Evolutionary conservation across 2,113 vertebrate genomes (phyloP).

Genomic region (Phainopepla nitens): DNA sequence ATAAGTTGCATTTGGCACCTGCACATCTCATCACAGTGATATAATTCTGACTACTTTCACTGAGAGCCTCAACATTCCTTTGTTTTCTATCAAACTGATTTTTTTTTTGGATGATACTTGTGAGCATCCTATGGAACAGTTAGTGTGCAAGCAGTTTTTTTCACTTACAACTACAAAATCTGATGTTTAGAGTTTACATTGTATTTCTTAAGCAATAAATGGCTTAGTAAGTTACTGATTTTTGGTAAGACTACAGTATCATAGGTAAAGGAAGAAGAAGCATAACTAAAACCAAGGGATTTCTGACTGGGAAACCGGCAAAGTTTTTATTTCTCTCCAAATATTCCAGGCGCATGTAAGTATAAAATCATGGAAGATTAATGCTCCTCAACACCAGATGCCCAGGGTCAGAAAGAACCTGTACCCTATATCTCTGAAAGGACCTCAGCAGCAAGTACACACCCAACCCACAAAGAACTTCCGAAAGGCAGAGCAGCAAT

Average conservation of each 20-base stretch:
- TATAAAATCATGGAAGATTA: not conserved
- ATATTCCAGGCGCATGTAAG: accelerated
- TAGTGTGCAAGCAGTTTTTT: not conserved
- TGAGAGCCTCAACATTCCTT: not conserved
- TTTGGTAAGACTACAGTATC: not conserved
- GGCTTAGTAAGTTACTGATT: not conserved
- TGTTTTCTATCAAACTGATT: not conserved
- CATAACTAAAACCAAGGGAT: not conserved
- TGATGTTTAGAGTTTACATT: not conserved
- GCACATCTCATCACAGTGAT: not conserved
- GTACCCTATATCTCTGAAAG: not conserved
- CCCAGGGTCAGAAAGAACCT: accelerated
- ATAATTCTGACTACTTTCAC: not conserved
- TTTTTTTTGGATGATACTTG: not conserved
- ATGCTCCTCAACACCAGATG: not conserved
- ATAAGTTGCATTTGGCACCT: not conserved
- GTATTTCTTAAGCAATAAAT: not conserved
- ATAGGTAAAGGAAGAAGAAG: not conserved
- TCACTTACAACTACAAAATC: accelerated
- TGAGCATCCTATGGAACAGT: not conserved
- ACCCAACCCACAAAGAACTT: not conserved
- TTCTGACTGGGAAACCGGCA: not conserved
- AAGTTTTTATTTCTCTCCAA: not conserved
- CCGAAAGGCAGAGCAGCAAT: not conserved
- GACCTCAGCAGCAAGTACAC: not conserved